phyloP scores from a whole-genome alignment of 2,797 vertebrate species.

The Amazonetta brasiliensis region DNA sequence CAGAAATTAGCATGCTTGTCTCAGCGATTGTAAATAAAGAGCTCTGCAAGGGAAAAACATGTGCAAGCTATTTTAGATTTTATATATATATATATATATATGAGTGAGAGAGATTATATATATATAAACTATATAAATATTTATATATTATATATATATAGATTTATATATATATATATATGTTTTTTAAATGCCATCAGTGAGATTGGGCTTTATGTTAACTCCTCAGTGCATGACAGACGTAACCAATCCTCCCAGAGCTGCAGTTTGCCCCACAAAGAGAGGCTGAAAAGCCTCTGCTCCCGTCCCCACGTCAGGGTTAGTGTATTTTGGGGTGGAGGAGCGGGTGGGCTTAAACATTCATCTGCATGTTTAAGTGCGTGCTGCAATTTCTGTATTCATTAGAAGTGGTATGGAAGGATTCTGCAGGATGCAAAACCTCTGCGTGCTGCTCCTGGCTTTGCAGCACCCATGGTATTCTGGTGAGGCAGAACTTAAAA shows the following conservation, averaged over 20 bases:
- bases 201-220: background rate
- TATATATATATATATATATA: background rate
- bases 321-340: background rate
- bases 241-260: background rate
- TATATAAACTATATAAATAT: no score
- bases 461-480: background rate
- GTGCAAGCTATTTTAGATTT: background rate
- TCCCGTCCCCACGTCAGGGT: background rate
- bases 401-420: fast-evolving
- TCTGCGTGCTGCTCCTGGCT: background rate
- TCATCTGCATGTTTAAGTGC: background rate
- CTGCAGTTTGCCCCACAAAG: background rate
- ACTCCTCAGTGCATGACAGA: background rate
- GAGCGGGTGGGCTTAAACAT: background rate
- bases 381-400: background rate
- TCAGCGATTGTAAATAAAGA: background rate
- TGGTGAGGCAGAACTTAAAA: background rate
- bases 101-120: background rate
- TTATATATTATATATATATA: background rate
- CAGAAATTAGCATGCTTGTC: background rate
- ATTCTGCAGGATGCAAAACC: background rate
- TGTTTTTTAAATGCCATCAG: background rate
- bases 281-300: background rate
- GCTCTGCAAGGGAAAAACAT: background rate
- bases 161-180: background rate